Evolutionary conservation across 2,888 invertebrate species (phyloP), one percentile per base, ranked within the genome.

Genomic region (Cephus runcator): DNA sequence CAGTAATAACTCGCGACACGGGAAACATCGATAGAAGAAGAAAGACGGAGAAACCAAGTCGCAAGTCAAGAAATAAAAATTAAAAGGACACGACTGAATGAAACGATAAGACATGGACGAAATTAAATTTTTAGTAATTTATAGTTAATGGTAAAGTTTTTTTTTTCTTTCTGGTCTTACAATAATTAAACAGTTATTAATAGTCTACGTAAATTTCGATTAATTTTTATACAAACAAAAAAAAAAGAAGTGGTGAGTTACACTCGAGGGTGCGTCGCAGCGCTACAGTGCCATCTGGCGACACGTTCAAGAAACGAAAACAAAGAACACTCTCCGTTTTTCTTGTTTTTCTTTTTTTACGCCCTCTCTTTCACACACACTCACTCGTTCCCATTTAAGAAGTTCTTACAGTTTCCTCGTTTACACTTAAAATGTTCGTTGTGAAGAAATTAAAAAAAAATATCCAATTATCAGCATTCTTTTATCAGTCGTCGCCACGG

Each of bases 141-240:
- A 89, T 90, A 90, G 89, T 90, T 89, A 90, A 89, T 88, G 87
- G 88, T 89, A 89, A 88, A 88, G 86, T 88, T 89, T 82, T 80
- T 88, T 89, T 82, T 80, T 88, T 88, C 85, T 80, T 88, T 88
- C 85, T 88, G 87, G 87, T 87, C 88, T 89, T 90, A 90, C 89
- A 90, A 86, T 89, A 89, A 88, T 90, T 86, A 85, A 90, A 90
- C 90, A 90, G 88, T 89, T 88, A 89, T 88, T 86, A 90, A 90
- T 89, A 89, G 84, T 87, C 87, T 90, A 90, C 88, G 89, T 87
- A 88, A 89, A 90, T 88, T 90, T 87, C 89, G 88, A 89, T 88
- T 88, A 89, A 88, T 89, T 88, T 88, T 85, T 89, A 88, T 89
- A 89, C 89, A 89, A 89, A 89, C 88, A 88, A 89, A 89, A 88